Percentiles rank a stretch among this genome's conserved stretches.
Conservation (phyloP, 2,797 vertebrate genomes). For the Pitangus sulphuratus region DNA sequence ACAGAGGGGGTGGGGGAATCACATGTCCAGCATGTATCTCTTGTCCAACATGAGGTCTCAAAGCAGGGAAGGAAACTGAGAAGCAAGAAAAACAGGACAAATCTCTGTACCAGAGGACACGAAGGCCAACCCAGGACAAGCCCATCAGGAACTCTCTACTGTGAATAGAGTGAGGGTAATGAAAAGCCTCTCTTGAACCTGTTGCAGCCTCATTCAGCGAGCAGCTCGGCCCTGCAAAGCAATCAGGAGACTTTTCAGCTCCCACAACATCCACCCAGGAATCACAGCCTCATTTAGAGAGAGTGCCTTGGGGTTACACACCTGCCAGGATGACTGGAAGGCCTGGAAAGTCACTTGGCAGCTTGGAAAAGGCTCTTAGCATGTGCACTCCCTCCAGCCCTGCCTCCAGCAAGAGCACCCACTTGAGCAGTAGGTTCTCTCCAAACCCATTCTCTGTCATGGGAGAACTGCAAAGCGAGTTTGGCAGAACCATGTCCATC, state of each 20-base stretch:
- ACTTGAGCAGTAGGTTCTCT: not conserved
- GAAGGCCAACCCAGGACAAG: not conserved
- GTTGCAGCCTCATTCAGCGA: not conserved
- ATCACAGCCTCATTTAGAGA: not conserved
- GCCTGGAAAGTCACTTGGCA: not conserved
- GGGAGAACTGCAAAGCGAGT: not conserved
- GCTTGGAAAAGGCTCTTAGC: not conserved
- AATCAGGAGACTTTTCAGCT: not conserved
- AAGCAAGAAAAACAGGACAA: not conserved
- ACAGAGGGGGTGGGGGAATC: not conserved
- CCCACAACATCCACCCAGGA: not conserved
- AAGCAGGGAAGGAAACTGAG: not conserved
- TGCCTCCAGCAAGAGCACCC: not conserved
- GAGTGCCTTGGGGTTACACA: not conserved
- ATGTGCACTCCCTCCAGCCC: not conserved
- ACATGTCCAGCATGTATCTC: not conserved
- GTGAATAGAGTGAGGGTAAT: not conserved
- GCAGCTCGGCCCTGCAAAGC: not conserved
- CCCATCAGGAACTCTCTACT: not conserved
- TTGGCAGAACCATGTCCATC: not conserved
- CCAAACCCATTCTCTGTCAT: not conserved
- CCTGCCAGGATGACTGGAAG: not conserved
- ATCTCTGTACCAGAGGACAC: not conserved
- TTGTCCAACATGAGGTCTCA: not conserved
- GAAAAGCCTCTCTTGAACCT: not conserved